Conservation (phyloP, 2,797 vertebrate genomes). For the Picus viridis region DNA sequence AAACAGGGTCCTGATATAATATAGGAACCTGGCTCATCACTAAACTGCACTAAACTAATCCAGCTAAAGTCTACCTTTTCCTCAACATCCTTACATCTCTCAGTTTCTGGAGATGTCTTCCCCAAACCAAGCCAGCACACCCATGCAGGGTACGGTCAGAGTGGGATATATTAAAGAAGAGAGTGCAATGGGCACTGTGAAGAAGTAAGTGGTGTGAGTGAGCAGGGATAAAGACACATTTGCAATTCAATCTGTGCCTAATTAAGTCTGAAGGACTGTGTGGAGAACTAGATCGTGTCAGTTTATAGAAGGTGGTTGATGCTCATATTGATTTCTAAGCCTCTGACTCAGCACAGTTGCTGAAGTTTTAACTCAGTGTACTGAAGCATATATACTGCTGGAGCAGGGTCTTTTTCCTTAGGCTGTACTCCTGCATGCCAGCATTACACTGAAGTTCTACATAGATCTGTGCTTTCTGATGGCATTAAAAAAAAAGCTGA, state of each 20-base stretch:
- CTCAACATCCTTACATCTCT: neutral
- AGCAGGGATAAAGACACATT: neutral
- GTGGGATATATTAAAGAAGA: accelerated
- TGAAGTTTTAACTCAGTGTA: neutral
- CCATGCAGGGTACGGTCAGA: neutral
- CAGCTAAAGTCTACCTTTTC: neutral
- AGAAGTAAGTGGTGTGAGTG: neutral
- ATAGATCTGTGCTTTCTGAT: neutral
- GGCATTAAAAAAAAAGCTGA: neutral
- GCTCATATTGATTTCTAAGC: conserved; percentile 14
- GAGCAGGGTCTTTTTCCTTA: neutral
- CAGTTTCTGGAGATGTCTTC: neutral
- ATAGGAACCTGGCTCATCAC: neutral
- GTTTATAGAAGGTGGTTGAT: conserved; percentile 2
- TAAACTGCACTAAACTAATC: neutral
- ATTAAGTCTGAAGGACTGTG: conserved; percentile 20
- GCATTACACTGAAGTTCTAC: neutral
- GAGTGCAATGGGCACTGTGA: neutral
- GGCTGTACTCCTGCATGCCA: neutral
- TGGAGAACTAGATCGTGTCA: neutral
- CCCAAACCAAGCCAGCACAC: neutral
- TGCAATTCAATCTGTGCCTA: neutral
- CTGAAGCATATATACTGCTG: neutral
- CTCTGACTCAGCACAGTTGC: conserved; percentile 28
- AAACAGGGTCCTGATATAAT: neutral